Evolutionary conservation across 2,888 invertebrate genomes (phyloP).

Genomic region (Phoenoteleia sp.): DNA sequence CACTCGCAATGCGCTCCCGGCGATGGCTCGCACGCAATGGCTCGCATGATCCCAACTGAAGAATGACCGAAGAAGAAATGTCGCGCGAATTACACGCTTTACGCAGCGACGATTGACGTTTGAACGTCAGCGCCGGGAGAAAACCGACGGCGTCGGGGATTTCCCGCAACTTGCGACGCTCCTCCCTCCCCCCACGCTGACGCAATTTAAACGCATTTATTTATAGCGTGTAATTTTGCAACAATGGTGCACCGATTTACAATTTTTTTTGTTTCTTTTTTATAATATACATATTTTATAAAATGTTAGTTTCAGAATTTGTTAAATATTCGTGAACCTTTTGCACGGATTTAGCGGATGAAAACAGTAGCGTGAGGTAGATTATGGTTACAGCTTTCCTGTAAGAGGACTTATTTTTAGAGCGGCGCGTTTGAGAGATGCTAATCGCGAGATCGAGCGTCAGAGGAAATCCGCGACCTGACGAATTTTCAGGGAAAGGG

Average conservation of each 20-base stretch:
- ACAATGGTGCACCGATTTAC: neutral
- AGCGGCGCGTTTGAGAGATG: neutral
- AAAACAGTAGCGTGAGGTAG: conserved; percentile 36
- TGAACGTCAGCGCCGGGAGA: conserved; percentile 38
- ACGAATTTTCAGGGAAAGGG: neutral
- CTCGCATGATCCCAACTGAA: conserved; percentile 52
- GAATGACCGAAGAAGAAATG: conserved; percentile 52
- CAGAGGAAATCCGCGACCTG: neutral
- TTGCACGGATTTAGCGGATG: neutral
- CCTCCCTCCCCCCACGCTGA: neutral
- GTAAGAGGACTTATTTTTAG: conserved; percentile 9
- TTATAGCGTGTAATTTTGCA: conserved; percentile 5
- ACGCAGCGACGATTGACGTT: conserved; percentile 33
- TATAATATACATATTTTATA: too few relatives aligned
- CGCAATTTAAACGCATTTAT: conserved; percentile 30
- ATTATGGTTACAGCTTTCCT: conserved; percentile 31
- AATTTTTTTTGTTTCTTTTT: neutral
- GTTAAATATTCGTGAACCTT: too few relatives aligned
- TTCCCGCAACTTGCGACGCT: conserved; percentile 21
- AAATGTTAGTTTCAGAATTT: too few relatives aligned
- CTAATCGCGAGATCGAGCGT: neutral
- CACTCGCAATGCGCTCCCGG: conserved; percentile 35
- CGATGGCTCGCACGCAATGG: conserved; percentile 52
- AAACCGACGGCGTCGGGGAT: conserved; percentile 41
- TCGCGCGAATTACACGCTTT: conserved; percentile 56